Evolutionary conservation across 2,113 vertebrate species (phyloP).

Genomic region (Chloroceryle aenea): DNA sequence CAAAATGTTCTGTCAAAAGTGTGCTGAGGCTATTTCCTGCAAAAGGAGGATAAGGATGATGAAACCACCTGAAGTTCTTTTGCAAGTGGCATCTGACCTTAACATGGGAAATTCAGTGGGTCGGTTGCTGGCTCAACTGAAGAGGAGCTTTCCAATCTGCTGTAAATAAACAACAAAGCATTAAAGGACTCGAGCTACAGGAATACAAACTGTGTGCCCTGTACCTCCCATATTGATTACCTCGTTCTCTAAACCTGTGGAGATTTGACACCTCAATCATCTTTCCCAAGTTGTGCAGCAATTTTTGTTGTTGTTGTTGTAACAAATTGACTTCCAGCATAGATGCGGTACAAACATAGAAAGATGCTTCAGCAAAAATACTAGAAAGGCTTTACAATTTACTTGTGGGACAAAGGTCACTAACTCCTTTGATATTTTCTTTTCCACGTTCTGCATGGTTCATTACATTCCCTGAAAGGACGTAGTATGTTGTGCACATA

Average conservation of each 20-base stretch:
- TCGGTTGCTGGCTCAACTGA: neutral
- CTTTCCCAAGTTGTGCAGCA: neutral
- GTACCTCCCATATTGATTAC: constrained; percentile 45
- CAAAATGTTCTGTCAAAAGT: no score
- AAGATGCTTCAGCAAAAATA: constrained; percentile 14
- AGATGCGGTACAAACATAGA: neutral
- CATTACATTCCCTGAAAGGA: constrained; percentile 60
- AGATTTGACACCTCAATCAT: constrained; percentile 40
- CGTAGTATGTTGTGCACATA: constrained; percentile 17
- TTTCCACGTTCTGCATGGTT: constrained; percentile 40
- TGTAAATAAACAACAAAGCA: constrained; percentile 50
- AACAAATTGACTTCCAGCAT: neutral
- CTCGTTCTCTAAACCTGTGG: neutral
- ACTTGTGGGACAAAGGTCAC: constrained; percentile 44
- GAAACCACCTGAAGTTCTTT: constrained; percentile 26
- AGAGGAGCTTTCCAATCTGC: constrained; percentile 16
- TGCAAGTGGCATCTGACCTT: constrained; percentile 33
- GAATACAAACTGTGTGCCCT: neutral
- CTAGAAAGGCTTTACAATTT: constrained; percentile 46
- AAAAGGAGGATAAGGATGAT: neutral
- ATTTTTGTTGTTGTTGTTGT: neutral
- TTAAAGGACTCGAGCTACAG: constrained; percentile 9
- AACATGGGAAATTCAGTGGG: neutral
- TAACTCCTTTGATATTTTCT: constrained; percentile 62
- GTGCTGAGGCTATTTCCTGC: neutral